phyloP scores from a whole-genome alignment of 2,113 vertebrate genomes.

The Halcyon malimbica region DNA sequence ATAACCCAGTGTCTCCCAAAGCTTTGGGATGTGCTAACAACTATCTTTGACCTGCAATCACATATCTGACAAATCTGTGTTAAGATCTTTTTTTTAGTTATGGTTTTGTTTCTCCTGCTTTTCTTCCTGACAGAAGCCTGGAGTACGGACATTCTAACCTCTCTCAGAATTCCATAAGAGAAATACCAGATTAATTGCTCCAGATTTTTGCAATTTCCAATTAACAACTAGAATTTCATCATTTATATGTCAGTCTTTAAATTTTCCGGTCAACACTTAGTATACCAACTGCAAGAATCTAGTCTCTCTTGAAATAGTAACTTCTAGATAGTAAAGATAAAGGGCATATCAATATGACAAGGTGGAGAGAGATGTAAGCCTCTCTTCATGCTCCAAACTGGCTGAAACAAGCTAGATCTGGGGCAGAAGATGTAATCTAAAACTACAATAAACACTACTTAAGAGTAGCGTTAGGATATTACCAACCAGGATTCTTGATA shows the following conservation, averaged over 20 bases:
- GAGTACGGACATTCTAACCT: neutral
- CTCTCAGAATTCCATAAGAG: neutral
- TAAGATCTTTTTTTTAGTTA: neutral
- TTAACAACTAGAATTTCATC: neutral
- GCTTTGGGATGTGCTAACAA: neutral
- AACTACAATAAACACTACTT: neutral
- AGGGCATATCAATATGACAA: neutral
- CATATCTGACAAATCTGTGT: neutral
- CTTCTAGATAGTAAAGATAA: neutral
- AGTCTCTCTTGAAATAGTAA: neutral
- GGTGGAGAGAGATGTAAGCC: neutral
- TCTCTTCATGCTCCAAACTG: neutral
- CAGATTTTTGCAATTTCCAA: neutral
- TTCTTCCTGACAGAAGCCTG: neutral
- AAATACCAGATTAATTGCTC: neutral
- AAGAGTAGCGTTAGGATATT: neutral
- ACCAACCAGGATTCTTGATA: neutral
- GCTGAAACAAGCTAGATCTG: neutral
- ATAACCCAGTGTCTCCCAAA: neutral
- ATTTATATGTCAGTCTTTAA: neutral
- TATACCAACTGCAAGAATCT: neutral
- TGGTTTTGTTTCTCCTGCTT: neutral
- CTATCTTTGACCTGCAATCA: neutral
- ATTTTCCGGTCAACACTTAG: neutral
- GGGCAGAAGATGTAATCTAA: neutral